A percentile compares a stretch with the other conserved stretches of the same genome.
These are phyloP conservation scores for Cassiopea andromeda DNA, from an alignment of 30 jellyfish, hydroid and myxozoan genomes.

Conservation along the genomic window DNA sequence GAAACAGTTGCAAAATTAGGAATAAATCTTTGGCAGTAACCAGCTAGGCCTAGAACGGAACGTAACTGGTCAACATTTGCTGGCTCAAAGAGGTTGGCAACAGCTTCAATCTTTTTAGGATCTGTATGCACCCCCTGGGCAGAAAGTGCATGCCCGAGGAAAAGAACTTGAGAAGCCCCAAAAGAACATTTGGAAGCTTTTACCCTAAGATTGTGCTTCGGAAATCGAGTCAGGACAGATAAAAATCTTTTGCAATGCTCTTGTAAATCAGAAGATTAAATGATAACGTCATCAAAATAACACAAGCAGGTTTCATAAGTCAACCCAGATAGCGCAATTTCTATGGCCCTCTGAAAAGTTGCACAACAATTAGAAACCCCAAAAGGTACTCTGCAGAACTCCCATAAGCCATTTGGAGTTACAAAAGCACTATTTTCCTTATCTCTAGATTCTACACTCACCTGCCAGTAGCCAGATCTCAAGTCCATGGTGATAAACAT, in stretches of 20 bases:
- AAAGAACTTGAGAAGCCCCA: conserved; percentile 41
- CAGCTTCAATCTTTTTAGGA: conserved; percentile 38
- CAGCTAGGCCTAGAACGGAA: conserved; percentile 42
- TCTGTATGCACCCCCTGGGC: conserved; percentile 45
- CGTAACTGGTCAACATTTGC: conserved; percentile 37
- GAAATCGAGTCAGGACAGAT: conserved; percentile 24
- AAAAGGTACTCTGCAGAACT: conserved; percentile 42
- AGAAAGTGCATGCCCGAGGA: conserved; percentile 30
- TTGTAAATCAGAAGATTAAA: conserved; percentile 20
- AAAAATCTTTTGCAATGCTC: conserved; percentile 21
- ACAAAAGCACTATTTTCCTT: conserved; percentile 44
- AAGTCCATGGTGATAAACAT: conserved; percentile 59
- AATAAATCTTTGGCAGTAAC: conserved; percentile 47
- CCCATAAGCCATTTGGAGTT: conserved; percentile 60
- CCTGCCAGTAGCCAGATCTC: conserved; percentile 66
- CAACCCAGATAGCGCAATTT: conserved; percentile 39
- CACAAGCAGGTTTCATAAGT: conserved; percentile 46
- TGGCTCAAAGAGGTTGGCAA: conserved; percentile 16
- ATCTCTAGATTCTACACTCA: conserved; percentile 19
- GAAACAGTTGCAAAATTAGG: conserved; percentile 54
- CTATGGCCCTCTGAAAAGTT: conserved; percentile 47
- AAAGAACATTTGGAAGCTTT: conserved; percentile 46
- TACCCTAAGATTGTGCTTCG: conserved; percentile 37
- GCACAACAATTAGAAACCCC: conserved; percentile 54
- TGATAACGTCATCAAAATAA: conserved; percentile 19